Percentiles rank a stretch among this genome's conserved stretches.
Conservation (phyloP, 1,140 invertebrate species). For the Drosophila trapezifrons region DNA sequence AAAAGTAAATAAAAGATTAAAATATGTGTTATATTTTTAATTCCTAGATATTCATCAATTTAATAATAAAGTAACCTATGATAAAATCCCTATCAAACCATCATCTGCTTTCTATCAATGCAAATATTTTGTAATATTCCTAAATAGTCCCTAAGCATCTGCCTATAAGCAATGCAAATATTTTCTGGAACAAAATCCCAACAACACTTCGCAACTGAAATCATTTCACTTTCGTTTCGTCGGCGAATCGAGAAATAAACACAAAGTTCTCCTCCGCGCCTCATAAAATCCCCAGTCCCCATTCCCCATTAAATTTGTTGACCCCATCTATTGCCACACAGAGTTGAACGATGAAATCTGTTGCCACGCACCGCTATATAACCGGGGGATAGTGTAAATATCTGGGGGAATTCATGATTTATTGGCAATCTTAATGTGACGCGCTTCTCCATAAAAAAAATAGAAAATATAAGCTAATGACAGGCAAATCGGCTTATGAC, state of each 20-base stretch:
- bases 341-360: constrained; percentile 37
- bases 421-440: constrained; percentile 64
- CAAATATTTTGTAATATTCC: neutral
- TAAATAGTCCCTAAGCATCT: neutral
- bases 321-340: constrained; percentile 50
- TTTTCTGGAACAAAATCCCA: neutral
- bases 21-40: too few species aligned
- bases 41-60: too few species aligned
- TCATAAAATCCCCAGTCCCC: constrained; percentile 10
- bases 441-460: constrained; percentile 21
- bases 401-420: constrained; percentile 66
- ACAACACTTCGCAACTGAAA: constrained; percentile 1
- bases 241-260: constrained; percentile 25
- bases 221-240: constrained; percentile 26
- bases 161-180: neutral
- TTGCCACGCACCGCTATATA: constrained; percentile 23
- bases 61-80: too few species aligned
- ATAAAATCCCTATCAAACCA: too few species aligned
- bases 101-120: too few species aligned
- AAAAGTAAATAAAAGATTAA: too few species aligned
- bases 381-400: constrained; percentile 25
- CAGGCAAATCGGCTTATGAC: constrained; percentile 76
- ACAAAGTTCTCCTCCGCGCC: constrained; percentile 16
- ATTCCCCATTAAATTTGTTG: constrained; percentile 21
- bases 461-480: constrained; percentile 54